Percentiles rank a stretch among this genome's conserved stretches.
Conservation (phyloP, 2,797 vertebrate species). For the Jordanella pulchra region DNA sequence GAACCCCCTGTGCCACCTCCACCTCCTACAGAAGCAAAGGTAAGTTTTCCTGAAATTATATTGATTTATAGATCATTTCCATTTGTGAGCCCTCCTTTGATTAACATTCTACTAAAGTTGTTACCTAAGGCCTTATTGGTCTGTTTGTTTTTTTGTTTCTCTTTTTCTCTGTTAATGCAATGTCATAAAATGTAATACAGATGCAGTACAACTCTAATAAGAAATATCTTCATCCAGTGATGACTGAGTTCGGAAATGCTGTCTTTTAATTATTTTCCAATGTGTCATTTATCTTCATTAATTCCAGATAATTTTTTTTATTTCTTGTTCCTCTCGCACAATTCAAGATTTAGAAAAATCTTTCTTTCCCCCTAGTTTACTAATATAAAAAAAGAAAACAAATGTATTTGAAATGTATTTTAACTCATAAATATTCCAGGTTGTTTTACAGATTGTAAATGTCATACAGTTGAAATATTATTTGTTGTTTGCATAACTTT, state of each 20-base stretch:
- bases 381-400: no score
- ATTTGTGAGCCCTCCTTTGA: not conserved
- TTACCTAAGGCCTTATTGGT: not conserved
- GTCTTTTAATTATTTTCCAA: not conserved
- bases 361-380: no score
- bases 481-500: conserved; percentile 53
- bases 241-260: not conserved
- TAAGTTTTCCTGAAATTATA: conserved; percentile 57
- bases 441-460: not conserved
- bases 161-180: not conserved
- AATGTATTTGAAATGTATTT: not conserved
- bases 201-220: not conserved
- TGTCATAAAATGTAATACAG: not conserved
- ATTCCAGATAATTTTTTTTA: no score
- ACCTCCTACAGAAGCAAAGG: conserved; percentile 81
- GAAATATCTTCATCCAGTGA: not conserved
- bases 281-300: not conserved
- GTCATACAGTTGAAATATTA: conserved; percentile 30
- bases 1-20: conserved; percentile 84
- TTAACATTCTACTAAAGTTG: not conserved
- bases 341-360: no score
- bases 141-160: not conserved
- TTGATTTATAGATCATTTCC: not conserved
- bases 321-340: no score
- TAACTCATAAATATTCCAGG: not conserved